These are phyloP conservation scores for Micrasema longulum DNA, from an alignment of 1,140 invertebrate species.

Conservation along the genomic window DNA sequence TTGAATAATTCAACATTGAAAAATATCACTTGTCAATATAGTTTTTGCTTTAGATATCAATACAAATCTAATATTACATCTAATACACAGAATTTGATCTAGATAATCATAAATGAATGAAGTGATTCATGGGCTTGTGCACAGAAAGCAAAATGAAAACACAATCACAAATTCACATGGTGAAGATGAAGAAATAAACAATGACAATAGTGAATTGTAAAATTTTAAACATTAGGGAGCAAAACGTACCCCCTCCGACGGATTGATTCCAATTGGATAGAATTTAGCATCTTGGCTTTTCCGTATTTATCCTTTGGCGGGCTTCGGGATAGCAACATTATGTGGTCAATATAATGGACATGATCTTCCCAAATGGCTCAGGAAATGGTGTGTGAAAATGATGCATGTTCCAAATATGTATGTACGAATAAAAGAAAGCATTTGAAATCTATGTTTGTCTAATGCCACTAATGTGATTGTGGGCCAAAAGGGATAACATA, in stretches of 20 bases:
- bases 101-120: no score
- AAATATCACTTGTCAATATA: no score
- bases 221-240: slow-evolving; percentile 54
- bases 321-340: slow-evolving; percentile 75
- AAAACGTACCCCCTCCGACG: slow-evolving; percentile 85
- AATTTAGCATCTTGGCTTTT: slow-evolving; percentile 88
- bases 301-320: slow-evolving; percentile 90
- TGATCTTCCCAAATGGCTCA: not conserved
- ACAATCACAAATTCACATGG: slow-evolving; percentile 39
- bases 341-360: slow-evolving; percentile 44
- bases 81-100: no score
- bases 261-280: slow-evolving; percentile 88
- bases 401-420: slow-evolving; percentile 18
- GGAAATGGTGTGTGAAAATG: slow-evolving; percentile 33
- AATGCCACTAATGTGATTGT: slow-evolving; percentile 42
- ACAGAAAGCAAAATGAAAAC: slow-evolving; percentile 34
- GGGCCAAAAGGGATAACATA: slow-evolving; percentile 34
- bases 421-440: slow-evolving; percentile 37
- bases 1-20: no score
- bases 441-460: slow-evolving; percentile 29
- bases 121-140: slow-evolving; percentile 4
- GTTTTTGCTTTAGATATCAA: no score
- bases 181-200: slow-evolving; percentile 30
- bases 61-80: no score
- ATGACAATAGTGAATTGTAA: slow-evolving; percentile 44